Conservation (phyloP, 2,888 invertebrate genomes). For the Hedychridium roseum region DNA sequence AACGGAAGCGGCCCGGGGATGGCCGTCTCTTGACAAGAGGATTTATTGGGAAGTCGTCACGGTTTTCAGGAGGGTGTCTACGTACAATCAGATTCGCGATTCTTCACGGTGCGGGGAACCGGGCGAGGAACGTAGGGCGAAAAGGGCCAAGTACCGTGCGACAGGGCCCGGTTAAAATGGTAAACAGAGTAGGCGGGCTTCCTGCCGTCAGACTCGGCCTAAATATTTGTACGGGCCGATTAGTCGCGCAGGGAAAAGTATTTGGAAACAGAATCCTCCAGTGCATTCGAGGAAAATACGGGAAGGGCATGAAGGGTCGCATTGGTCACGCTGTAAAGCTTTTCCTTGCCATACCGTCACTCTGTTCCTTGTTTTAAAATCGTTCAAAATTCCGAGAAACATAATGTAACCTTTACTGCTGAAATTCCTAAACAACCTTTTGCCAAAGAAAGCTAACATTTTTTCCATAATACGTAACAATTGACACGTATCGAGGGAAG, state of each 20-base stretch:
- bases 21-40: neutral
- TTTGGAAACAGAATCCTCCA: neutral
- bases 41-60: constrained; percentile 25
- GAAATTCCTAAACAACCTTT: no score
- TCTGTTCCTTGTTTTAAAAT: neutral
- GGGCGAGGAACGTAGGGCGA: constrained; percentile 12
- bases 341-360: constrained; percentile 14
- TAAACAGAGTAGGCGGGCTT: constrained; percentile 15
- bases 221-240: constrained; percentile 49
- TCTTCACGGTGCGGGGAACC: constrained; percentile 31
- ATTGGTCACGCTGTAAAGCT: constrained; percentile 24
- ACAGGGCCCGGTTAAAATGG: constrained; percentile 24
- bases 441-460: no score
- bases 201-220: constrained; percentile 23
- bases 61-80: constrained; percentile 9
- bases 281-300: constrained; percentile 10
- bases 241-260: constrained; percentile 36
- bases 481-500: no score
- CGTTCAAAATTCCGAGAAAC: neutral
- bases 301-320: constrained; percentile 25
- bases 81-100: constrained; percentile 35
- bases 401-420: neutral
- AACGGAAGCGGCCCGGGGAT: constrained; percentile 12
- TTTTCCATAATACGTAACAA: no score
- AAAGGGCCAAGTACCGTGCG: constrained; percentile 39